Evolutionary conservation across 2,888 invertebrate species (phyloP).

Genomic region (Clivina fossor): DNA sequence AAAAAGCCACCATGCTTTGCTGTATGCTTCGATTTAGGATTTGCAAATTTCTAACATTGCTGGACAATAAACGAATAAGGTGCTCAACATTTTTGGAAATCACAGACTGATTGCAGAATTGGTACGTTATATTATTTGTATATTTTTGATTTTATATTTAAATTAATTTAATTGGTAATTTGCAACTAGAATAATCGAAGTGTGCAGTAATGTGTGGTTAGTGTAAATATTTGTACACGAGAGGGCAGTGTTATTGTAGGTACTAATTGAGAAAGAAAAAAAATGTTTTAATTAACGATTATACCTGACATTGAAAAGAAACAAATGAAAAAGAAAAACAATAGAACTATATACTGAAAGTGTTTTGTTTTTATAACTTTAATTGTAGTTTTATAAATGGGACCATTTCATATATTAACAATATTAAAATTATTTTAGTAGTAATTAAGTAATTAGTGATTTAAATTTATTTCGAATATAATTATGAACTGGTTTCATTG

Average conservation of each 20-base stretch:
- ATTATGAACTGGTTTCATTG: too few relatives aligned
- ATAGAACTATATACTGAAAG: constrained; percentile 18
- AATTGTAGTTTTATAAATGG: too few relatives aligned
- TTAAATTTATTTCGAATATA: too few relatives aligned
- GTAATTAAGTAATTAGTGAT: too few relatives aligned
- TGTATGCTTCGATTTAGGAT: constrained; percentile 15
- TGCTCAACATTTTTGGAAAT: constrained; percentile 21
- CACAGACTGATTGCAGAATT: constrained; percentile 1
- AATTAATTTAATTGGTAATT: background rate
- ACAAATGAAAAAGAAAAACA: constrained; percentile 18
- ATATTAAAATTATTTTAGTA: too few relatives aligned
- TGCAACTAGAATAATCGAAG: constrained; percentile 5
- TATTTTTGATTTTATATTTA: constrained; percentile 6
- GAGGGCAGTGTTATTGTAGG: constrained; percentile 34
- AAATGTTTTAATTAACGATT: constrained; percentile 34
- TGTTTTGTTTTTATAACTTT: constrained; percentile 22
- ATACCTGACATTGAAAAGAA: constrained; percentile 31
- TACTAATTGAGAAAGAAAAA: too few relatives aligned
- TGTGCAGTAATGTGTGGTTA: constrained; percentile 24
- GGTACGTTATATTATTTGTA: constrained; percentile 10
- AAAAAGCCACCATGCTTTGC: constrained; percentile 30
- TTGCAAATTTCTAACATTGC: constrained; percentile 9
- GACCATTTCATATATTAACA: too few relatives aligned
- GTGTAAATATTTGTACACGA: constrained; percentile 33
- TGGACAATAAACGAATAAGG: constrained; percentile 27